Evolutionary conservation across 1,140 invertebrate genomes (phyloP), one percentile per base, ranked within the genome.

Genomic region (Papilio glaucus): DNA sequence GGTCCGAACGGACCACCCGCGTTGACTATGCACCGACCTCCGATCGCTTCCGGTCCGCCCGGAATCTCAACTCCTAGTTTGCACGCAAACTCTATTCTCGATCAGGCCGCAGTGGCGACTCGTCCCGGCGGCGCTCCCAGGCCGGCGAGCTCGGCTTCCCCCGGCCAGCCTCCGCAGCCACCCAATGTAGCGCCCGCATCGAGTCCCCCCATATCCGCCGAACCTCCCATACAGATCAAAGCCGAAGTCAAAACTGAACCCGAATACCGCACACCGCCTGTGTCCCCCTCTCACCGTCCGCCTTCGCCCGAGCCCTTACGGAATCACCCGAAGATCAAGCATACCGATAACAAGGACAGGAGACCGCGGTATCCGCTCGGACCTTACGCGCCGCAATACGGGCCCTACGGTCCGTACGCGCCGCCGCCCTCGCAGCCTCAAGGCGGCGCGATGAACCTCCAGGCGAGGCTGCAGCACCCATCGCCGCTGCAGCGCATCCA

Each of bases 361-460:
- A 61, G 86, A 37, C 83, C 88, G 72, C 83, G 91, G 0, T 92
- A 81, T 72, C 91, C 92, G 41, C 82, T 91, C 6, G 92, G 91
- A 6, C 91, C 91, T 0, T 92, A 92, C 80, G 90, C 91, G 21
- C 90, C 93, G 4, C 91, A 93, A 65, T 93, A 91, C 71, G 90
- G 85, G 1, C 89, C 91, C 0, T 92, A 91, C 77, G 88, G 90
- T 7, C 92, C 92, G 0, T 91, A 93, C 79, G 89, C 90, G 21
- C 88, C 88, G 8, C 42, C 76, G 76, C 39, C 61, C 29, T 49
- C 80, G 33, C 81, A 70, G 53, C 53, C 72, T 13, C 69, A 69
- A 33, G 60, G 78, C 42, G 21, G 72, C 12, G 29, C 71, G 13
- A 49, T 80, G 4, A 75, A 73, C 42, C 74, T 75, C 18, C 79